Base-by-base conservation (phyloP, 1,140 invertebrate genomes). In the Lanistes nyassanus region DNA sequence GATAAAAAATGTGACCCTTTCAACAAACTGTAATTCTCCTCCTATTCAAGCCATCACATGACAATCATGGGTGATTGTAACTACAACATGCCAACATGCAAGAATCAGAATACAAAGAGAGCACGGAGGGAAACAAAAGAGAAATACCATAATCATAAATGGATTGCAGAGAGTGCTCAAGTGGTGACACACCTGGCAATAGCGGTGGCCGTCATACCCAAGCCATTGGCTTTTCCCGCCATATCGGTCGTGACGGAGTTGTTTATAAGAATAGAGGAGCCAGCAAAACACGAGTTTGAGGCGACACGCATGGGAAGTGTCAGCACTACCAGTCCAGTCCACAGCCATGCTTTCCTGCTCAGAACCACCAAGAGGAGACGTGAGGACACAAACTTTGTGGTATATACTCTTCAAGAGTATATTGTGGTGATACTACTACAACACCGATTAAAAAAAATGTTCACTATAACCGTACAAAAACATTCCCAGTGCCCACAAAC, bases 171-270 rank as follows among this genome's bases (percentile, higher is more conserved):
- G n/a, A 60, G n/a, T 21, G 11, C 9, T 60, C 11, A 60, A 11
- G 9, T 60, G 58, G 11, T 60, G 11, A 26, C 77, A 39, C 34
- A 79, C 77, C 77, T 79, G 29, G 74, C 77, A 19, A 76, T 74
- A 5, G 85, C 85, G 62, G 84, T 85, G 56, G 75, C 58, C n/a
- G 83, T 88, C 85, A 88, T 86, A 6, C 82, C 83, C 0, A 88
- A 76, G 26, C 85, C 85, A 69, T 88, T 88, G 5, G 81, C 82
- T 53, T 81, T 74, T 7, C 85, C 85, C 26, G 83, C 84, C 19
- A 81, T 64, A 7, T 80, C 70, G 0, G 81, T 80, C 16, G 74
- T 39, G n/a, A 82, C 81, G 19, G 85, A 85, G 76, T 86, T 86
- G 75, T 88, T 88, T 36, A 86, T 81, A 70, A 87, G 76, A n/a